Evolutionary conservation across 1,140 invertebrate species (phyloP).

Genomic region (Caerostris darwini): DNA sequence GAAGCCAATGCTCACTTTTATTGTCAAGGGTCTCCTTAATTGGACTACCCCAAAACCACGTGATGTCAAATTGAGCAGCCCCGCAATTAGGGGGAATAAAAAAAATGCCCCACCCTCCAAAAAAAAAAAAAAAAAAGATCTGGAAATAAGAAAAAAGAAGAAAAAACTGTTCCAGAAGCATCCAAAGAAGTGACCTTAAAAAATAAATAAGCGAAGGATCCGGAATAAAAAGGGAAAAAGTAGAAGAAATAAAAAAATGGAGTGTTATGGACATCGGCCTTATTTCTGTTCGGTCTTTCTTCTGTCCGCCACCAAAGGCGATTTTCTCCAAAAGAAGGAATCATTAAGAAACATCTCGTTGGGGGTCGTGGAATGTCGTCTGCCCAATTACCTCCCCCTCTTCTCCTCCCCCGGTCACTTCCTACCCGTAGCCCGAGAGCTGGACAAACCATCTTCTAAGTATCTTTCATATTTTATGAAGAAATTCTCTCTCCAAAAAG

Average conservation of each 20-base stretch:
- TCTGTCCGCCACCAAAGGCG: slow-evolving; percentile 49
- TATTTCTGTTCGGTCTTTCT: neutral
- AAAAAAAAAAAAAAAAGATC: neutral
- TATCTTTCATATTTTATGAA: slow-evolving; percentile 33
- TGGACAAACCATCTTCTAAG: neutral
- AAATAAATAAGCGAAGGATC: neutral
- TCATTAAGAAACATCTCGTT: slow-evolving; percentile 63
- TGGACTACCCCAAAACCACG: slow-evolving; percentile 2
- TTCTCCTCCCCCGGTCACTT: no score
- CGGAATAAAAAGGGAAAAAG: neutral
- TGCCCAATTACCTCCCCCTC: slow-evolving; percentile 50
- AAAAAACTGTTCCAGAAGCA: neutral
- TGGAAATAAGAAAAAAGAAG: neutral
- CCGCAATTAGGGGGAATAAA: slow-evolving; percentile 26
- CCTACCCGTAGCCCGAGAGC: neutral
- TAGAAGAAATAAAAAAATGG: neutral
- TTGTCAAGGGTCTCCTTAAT: slow-evolving; percentile 33
- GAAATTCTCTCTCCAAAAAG: neutral
- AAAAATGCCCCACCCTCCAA: neutral
- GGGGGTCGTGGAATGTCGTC: slow-evolving; percentile 64
- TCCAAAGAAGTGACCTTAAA: neutral
- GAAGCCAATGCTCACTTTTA: slow-evolving; percentile 2
- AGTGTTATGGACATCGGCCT: slow-evolving; percentile 25
- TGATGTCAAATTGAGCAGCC: slow-evolving; percentile 33
- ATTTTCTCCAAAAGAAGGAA: slow-evolving; percentile 50